A percentile compares a stretch with the other conserved stretches of the same genome.
These are phyloP conservation scores for Trinectes maculatus DNA, from an alignment of 2,113 vertebrate genomes.

Conservation along the genomic window DNA sequence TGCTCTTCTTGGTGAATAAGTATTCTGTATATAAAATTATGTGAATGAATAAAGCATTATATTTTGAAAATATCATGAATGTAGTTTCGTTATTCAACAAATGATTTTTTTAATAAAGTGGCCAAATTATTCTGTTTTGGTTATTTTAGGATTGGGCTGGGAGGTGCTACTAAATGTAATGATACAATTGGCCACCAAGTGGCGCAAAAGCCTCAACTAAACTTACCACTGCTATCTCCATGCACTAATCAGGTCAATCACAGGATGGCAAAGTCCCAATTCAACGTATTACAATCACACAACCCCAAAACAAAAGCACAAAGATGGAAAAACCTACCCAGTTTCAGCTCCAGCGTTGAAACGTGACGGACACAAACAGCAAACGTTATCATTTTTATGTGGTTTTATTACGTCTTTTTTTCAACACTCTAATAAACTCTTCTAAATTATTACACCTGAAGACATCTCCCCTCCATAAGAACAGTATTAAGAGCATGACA, in stretches of 20 bases:
- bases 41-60: constrained; percentile 23
- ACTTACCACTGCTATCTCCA: not conserved
- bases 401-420: constrained; percentile 80
- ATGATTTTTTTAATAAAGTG: constrained; percentile 49
- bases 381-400: constrained; percentile 48
- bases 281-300: constrained; percentile 1
- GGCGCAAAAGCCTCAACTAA: constrained; percentile 21
- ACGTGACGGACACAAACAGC: not conserved
- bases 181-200: constrained; percentile 33
- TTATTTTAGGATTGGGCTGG: not conserved
- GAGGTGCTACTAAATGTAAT: constrained; percentile 9
- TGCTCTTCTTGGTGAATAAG: not conserved
- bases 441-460: constrained; percentile 80
- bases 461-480: constrained; percentile 72
- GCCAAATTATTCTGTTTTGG: constrained; percentile 10
- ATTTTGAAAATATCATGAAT: constrained; percentile 27
- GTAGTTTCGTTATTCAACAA: not conserved
- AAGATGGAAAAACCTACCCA: not conserved
- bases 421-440: constrained; percentile 83
- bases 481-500: constrained; percentile 80
- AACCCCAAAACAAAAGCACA: not conserved
- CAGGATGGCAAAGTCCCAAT: not conserved
- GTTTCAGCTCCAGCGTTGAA: not conserved
- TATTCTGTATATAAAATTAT: constrained; percentile 26
- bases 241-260: not conserved